phyloP scores from a whole-genome alignment of 2,113 vertebrate genomes.

The human region GRCh38 chr2:218957501-218958000 shows the following conservation, averaged over 20 bases:
- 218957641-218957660: neutral
- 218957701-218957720: conserved; percentile 9
- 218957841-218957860: conserved; percentile 56
- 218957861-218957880: conserved; percentile 32
- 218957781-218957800: neutral
- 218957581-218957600: neutral
- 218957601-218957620: conserved; percentile 20
- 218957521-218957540: neutral
- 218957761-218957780: conserved; percentile 38
- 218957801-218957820: conserved; percentile 1
- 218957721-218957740: conserved; percentile 10
- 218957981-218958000: neutral
- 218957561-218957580: neutral
- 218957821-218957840: neutral
- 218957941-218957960: conserved; percentile 33
- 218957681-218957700: neutral
- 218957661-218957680: neutral
- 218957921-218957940: conserved; percentile 47
- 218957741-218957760: neutral
- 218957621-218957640: neutral
- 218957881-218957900: conserved; percentile 62
- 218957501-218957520: neutral
- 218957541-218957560: neutral
- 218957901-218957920: conserved; percentile 54
- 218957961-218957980: neutral